These are phyloP conservation scores for Asobara japonica DNA, from an alignment of 1,140 invertebrate genomes.

Conservation along the genomic window DNA sequence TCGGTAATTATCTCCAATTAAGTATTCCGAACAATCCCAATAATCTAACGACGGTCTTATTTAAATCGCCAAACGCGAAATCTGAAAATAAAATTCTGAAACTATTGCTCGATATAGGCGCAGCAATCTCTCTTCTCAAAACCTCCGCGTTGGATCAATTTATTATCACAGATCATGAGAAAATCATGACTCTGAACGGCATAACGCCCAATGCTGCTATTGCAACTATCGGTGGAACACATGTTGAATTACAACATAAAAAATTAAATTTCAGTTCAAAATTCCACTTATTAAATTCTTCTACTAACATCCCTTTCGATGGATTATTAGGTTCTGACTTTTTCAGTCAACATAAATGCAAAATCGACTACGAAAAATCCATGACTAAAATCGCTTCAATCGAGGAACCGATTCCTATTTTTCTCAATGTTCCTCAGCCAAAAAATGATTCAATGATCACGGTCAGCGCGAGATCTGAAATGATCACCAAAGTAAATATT, in stretches of 20 bases:
- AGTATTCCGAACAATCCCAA: too few relatives aligned
- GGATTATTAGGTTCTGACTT: too few relatives aligned
- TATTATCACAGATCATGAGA: constrained; percentile 11
- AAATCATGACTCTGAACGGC: not conserved
- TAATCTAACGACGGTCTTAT: too few relatives aligned
- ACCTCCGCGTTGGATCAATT: not conserved
- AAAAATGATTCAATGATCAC: not conserved
- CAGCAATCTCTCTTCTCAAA: constrained; percentile 22
- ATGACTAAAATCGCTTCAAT: not conserved
- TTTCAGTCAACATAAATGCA: too few relatives aligned
- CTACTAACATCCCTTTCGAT: constrained; percentile 23
- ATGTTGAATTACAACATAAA: too few relatives aligned
- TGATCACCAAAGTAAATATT: not conserved
- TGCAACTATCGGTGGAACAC: too few relatives aligned
- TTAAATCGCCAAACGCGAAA: too few relatives aligned
- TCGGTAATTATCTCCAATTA: too few relatives aligned
- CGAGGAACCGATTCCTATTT: not conserved
- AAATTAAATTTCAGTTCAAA: not conserved
- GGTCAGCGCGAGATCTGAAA: not conserved
- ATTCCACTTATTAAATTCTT: constrained; percentile 2
- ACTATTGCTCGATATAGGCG: constrained; percentile 26
- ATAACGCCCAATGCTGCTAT: too few relatives aligned
- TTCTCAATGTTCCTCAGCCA: not conserved
- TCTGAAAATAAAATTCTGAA: constrained; percentile 19
- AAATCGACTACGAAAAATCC: too few relatives aligned